phyloP scores from a whole-genome alignment of 2,797 vertebrate species.

The Alca torda region DNA sequence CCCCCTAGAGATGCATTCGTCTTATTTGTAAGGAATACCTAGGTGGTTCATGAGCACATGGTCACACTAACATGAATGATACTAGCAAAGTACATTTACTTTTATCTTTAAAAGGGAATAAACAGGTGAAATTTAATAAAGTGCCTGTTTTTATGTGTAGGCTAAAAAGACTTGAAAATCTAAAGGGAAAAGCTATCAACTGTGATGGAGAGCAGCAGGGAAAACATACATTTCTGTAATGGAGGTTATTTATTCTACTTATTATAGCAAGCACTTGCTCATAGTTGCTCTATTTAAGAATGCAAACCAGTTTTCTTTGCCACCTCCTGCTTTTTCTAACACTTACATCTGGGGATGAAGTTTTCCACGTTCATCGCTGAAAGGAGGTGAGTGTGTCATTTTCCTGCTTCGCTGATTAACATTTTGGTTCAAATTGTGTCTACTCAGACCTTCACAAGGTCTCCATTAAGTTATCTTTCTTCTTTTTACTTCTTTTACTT shows the following conservation, averaged over 20 bases:
- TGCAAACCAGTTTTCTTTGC: neutral
- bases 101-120: constrained; percentile 46
- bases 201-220: constrained; percentile 22
- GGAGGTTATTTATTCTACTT: constrained; percentile 51
- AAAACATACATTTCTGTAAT: constrained; percentile 47
- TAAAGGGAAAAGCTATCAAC: constrained; percentile 45
- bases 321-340: neutral
- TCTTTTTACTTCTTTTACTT: neutral
- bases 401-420: neutral
- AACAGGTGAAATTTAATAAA: constrained; percentile 57
- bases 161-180: constrained; percentile 51
- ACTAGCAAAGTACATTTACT: constrained; percentile 18
- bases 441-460: neutral
- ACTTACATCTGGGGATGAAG: neutral
- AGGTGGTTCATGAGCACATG: neutral
- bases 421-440: neutral
- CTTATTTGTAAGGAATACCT: constrained; percentile 30
- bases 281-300: constrained; percentile 20
- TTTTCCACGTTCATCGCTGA: neutral
- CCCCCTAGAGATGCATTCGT: neutral
- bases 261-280: constrained; percentile 17
- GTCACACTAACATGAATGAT: constrained; percentile 31
- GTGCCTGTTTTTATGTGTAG: constrained; percentile 25
- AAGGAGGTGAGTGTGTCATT: neutral
- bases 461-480: neutral